Conservation (phyloP, 1,140 invertebrate species). For the Coenobita brevimanus region DNA sequence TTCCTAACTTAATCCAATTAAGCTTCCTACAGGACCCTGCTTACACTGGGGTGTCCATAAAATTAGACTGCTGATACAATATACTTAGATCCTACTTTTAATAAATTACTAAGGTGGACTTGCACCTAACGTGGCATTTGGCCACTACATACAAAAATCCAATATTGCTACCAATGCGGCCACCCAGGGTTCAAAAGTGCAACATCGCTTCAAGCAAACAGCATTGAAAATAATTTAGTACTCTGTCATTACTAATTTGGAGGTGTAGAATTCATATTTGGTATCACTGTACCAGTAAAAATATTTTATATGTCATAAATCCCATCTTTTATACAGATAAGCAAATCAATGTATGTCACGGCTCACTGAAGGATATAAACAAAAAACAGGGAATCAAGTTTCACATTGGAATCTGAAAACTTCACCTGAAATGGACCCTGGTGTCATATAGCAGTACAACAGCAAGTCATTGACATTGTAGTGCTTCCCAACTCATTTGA, state of each 20-base stretch:
- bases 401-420: not conserved
- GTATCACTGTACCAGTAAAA: not conserved
- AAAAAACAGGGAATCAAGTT: not conserved
- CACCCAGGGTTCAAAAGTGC: not conserved
- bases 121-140: not conserved
- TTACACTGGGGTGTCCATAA: not conserved
- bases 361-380: not conserved
- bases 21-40: not conserved
- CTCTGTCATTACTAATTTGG: not conserved
- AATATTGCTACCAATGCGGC: not conserved
- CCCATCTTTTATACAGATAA: not conserved
- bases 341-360: not conserved
- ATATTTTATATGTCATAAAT: not conserved
- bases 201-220: not conserved
- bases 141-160: too few species aligned
- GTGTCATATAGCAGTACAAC: not conserved
- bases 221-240: not conserved
- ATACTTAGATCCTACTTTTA: not conserved
- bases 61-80: not conserved
- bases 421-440: not conserved
- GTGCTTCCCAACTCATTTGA: not conserved
- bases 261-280: not conserved
- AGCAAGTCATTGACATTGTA: not conserved
- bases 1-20: too few species aligned
- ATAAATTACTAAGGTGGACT: not conserved